Evolutionary conservation across 1,140 invertebrate species (phyloP).

Genomic region (Temnothorax longispinosus): DNA sequence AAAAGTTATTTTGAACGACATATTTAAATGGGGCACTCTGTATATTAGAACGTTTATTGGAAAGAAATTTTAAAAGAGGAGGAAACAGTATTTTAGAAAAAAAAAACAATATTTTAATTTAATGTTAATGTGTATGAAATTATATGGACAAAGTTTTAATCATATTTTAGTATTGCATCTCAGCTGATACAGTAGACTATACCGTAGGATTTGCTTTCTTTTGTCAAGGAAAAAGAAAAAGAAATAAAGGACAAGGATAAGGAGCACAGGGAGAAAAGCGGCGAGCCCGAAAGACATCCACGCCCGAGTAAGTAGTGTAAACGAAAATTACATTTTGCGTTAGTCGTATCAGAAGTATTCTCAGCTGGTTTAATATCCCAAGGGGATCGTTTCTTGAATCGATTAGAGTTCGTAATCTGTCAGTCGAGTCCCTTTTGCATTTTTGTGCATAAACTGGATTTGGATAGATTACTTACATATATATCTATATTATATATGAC

Average conservation of each 20-base stretch:
- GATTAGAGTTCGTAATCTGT: conserved; percentile 67
- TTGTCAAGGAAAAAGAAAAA: conserved; percentile 80
- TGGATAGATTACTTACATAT: conserved; percentile 61
- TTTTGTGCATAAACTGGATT: conserved; percentile 76
- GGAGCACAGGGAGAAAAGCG: conserved; percentile 79
- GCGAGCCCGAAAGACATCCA: conserved; percentile 83
- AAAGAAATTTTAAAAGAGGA: not conserved
- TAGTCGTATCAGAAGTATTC: conserved; percentile 41
- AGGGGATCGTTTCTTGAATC: conserved; percentile 54
- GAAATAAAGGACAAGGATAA: conserved; percentile 82
- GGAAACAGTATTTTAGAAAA: not conserved
- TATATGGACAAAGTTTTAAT: not conserved
- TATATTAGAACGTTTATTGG: not conserved
- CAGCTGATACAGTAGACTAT: too few species aligned
- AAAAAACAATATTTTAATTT: not conserved
- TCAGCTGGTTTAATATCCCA: conserved; percentile 50
- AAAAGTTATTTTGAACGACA: too few species aligned
- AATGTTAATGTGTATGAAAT: not conserved
- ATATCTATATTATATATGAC: conserved; percentile 63
- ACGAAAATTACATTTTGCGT: conserved; percentile 43
- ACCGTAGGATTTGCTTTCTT: not conserved
- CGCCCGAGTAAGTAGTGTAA: conserved; percentile 83
- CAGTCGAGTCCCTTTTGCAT: conserved; percentile 73
- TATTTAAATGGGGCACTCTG: too few species aligned
- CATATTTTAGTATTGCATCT: not conserved